Evolutionary conservation across 2,113 vertebrate genomes (phyloP).

Genomic region (Colossoma macropomum): DNA sequence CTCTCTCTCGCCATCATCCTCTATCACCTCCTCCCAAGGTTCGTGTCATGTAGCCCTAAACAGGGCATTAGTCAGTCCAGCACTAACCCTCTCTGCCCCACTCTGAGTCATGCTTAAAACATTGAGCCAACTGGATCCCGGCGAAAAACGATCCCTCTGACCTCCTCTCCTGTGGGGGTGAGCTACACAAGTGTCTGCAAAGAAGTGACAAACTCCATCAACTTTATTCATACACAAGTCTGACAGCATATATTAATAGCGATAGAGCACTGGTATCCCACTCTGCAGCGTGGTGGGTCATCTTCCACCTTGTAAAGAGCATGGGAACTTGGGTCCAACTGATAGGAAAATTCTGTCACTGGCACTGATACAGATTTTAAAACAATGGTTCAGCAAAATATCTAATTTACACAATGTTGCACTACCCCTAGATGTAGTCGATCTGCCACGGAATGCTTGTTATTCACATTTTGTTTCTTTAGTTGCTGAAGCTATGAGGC

Average conservation of each 20-base stretch:
- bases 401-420: too few relatives aligned
- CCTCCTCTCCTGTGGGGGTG: slow-evolving; percentile 24
- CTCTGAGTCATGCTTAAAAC: slow-evolving; percentile 40
- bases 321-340: too few relatives aligned
- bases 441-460: too few relatives aligned
- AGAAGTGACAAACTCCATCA: slow-evolving; percentile 1
- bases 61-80: slow-evolving; percentile 32
- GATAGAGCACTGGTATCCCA: neutral
- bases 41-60: slow-evolving; percentile 1
- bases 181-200: neutral
- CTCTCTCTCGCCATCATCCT: neutral
- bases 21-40: neutral
- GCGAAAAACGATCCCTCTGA: slow-evolving; percentile 30
- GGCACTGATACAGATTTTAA: too few relatives aligned
- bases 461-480: too few relatives aligned
- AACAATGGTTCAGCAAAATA: too few relatives aligned
- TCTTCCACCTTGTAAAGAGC: too few relatives aligned
- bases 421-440: too few relatives aligned
- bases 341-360: too few relatives aligned
- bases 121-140: slow-evolving; percentile 38
- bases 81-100: slow-evolving; percentile 13
- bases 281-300: too few relatives aligned
- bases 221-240: neutral
- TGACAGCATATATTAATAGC: neutral
- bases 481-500: too few relatives aligned